Evolutionary conservation across 2,797 vertebrate genomes (phyloP), one percentile per base, ranked within the genome.

Genomic region (Orientallactaga sibirica): DNA sequence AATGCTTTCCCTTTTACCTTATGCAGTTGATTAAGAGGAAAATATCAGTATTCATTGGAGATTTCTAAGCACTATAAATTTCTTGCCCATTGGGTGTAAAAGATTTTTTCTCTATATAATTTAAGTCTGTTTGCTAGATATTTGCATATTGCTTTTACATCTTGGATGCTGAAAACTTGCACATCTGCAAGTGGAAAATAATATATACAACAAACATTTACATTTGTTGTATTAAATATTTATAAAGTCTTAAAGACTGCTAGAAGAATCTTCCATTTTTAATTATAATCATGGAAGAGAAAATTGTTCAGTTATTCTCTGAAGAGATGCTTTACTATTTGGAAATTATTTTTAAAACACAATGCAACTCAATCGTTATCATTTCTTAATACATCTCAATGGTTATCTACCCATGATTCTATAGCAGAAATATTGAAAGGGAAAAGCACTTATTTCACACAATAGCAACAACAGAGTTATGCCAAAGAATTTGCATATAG

Each of bases 21-120:
- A 52, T 67, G 1, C 4, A 92, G 93, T 82, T 96, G 95, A 96
- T 96, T 93, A 96, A 96, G 95, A 94, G 93, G 55, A 96, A 96
- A 52, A 25, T 92, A 93, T 94, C 88, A 93, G n/a, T 92, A 85
- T 97, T 95, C 96, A 93, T 73, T 74, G 41, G 95, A 29, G 33
- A 96, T 82, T 96, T 95, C 64, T 68, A 90, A 92, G 29, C 95
- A 94, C 76, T 88, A 91, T 2, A 90, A 96, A 94, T 83, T 95
- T 97, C 80, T 92, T 87, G 66, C 27, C 82, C 89, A 80, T 90
- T 58, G 58, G 91, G 92, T 95, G 91, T 94, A 96, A 97, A 95
- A 97, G 66, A 96, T 96, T 97, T 98, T 98, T 88, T 92, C 95
- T 97, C 82, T 37, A 64, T 85, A 89, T 97, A 97, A 97, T 96